Percentiles rank a stretch among this genome's conserved stretches.
Evolutionary conservation across 2,113 vertebrate genomes (phyloP).

Genomic region (Tricholaema leucomelas): DNA sequence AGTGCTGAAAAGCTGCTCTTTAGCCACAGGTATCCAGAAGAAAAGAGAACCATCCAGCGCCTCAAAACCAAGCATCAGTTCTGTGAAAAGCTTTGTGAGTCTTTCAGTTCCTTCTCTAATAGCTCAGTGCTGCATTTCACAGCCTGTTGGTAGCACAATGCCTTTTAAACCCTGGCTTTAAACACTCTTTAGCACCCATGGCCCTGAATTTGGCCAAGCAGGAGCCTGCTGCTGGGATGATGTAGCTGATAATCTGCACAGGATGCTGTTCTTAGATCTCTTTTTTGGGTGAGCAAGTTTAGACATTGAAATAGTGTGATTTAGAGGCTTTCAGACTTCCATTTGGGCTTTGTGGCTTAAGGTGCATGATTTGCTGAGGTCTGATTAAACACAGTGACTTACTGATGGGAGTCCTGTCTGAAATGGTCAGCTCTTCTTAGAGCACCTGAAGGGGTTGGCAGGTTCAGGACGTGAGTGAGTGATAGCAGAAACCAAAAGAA

Average conservation of each 20-base stretch:
- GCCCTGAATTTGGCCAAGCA: not conserved
- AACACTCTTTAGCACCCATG: not conserved
- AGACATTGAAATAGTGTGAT: not conserved
- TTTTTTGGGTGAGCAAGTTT: not conserved
- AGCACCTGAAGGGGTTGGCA: no score
- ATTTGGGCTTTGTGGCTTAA: not conserved
- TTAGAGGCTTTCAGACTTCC: not conserved
- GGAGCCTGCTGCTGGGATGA: not conserved
- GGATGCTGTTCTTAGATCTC: not conserved
- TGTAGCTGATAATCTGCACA: not conserved
- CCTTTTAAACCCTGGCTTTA: no score
- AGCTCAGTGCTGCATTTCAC: not conserved
- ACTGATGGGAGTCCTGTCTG: no score
- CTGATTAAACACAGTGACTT: not conserved
- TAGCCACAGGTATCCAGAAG: slow-evolving; percentile 67
- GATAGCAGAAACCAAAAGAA: no score
- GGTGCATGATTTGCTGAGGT: not conserved
- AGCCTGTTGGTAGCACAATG: not conserved
- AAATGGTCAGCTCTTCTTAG: no score
- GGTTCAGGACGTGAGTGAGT: no score
- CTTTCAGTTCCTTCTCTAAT: not conserved
- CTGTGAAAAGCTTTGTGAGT: slow-evolving; percentile 72
- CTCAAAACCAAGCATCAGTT: slow-evolving; percentile 68
- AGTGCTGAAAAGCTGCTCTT: slow-evolving; percentile 75
- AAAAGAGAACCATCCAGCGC: slow-evolving; percentile 34